Percentiles rank a stretch among this genome's conserved stretches.
phyloP scores from a whole-genome alignment of 2,113 vertebrate species.

The Coreoperca whiteheadi region DNA sequence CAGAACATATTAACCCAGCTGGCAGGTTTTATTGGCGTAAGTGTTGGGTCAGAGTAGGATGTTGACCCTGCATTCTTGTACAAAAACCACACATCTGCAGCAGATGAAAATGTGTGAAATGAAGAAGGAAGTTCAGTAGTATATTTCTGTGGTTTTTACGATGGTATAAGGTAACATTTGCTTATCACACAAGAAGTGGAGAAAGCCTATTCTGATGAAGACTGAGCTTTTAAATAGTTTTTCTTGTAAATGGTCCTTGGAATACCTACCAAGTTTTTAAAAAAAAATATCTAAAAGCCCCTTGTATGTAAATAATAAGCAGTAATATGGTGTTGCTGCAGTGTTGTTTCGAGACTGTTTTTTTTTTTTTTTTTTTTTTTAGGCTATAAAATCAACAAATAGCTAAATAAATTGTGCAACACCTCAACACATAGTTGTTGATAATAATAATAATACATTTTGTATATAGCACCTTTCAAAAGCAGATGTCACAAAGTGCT shows the following conservation, averaged over 20 bases:
- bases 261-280: too few species aligned
- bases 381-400: neutral
- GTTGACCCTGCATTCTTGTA: neutral
- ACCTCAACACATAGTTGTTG: too few species aligned
- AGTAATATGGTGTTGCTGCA: too few species aligned
- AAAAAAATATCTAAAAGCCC: too few species aligned
- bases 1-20: constrained; percentile 35
- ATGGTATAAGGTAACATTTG: neutral
- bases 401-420: neutral
- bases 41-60: constrained; percentile 42
- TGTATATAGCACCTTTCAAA: too few species aligned
- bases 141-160: neutral
- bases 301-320: too few species aligned
- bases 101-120: neutral
- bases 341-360: too few species aligned
- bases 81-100: constrained; percentile 7
- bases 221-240: neutral
- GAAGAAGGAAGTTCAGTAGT: neutral
- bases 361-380: too few species aligned
- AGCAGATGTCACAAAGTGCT: too few species aligned
- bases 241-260: too few species aligned
- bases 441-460: too few species aligned
- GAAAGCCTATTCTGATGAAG: neutral
- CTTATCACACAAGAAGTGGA: neutral
- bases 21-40: constrained; percentile 42